These are phyloP conservation scores for Synergus laeviventris DNA, from an alignment of 2,888 invertebrate genomes.

Conservation along the genomic window DNA sequence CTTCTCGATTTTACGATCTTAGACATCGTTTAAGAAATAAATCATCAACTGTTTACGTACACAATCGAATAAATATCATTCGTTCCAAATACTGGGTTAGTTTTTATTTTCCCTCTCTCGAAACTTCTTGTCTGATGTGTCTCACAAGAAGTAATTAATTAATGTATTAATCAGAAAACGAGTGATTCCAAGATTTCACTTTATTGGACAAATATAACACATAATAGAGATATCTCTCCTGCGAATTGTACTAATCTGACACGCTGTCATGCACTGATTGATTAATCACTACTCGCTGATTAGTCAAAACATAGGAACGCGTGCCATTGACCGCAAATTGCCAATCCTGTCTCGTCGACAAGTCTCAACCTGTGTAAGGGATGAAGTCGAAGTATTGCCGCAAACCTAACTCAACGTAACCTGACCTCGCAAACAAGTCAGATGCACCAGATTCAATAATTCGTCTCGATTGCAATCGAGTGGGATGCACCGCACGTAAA, in stretches of 20 bases:
- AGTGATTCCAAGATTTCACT: not conserved
- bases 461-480: constrained; percentile 71
- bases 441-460: constrained; percentile 72
- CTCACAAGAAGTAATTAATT: too few relatives aligned
- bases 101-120: too few relatives aligned
- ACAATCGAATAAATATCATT: constrained; percentile 73
- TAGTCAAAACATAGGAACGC: constrained; percentile 33
- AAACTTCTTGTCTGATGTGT: too few relatives aligned
- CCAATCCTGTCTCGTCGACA: constrained; percentile 38
- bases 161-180: too few relatives aligned
- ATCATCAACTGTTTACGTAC: constrained; percentile 68
- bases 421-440: constrained; percentile 62
- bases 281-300: constrained; percentile 37
- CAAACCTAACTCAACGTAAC: constrained; percentile 55
- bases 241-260: constrained; percentile 8
- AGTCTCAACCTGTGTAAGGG: constrained; percentile 32
- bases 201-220: not conserved
- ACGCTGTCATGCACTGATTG: constrained; percentile 31
- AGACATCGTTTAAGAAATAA: constrained; percentile 46
- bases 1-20: constrained; percentile 26
- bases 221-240: not conserved
- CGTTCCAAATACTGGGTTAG: constrained; percentile 62
- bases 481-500: constrained; percentile 65
- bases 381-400: constrained; percentile 55
- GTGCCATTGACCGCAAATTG: constrained; percentile 27